These are phyloP conservation scores for Tetraodon nigroviridis DNA, from an alignment of 2,113 vertebrate genomes.

Conservation along the genomic window DNA sequence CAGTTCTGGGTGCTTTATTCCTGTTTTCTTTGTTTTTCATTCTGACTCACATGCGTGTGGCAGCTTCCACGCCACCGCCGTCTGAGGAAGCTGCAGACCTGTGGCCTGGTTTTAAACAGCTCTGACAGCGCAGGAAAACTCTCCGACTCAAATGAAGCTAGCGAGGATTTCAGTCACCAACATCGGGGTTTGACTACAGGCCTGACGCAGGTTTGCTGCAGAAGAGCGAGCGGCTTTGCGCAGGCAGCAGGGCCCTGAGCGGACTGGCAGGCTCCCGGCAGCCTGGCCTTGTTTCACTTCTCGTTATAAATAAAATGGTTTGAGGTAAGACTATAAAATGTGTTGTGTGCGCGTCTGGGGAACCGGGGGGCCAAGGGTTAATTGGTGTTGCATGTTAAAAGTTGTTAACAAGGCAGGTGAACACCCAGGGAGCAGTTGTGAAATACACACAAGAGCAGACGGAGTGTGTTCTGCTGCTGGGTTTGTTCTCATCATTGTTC, in stretches of 20 bases:
- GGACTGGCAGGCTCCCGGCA: neutral
- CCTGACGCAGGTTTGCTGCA: no score
- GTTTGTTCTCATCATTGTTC: neutral
- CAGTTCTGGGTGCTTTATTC: no score
- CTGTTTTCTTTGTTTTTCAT: no score
- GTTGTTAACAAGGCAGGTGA: conserved; percentile 90
- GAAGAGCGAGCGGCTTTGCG: neutral
- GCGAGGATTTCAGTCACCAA: no score
- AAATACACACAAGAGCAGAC: conserved; percentile 21
- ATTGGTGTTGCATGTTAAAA: conserved; percentile 85
- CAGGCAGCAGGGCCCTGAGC: neutral
- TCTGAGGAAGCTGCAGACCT: neutral
- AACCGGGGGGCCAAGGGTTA: conserved; percentile 78
- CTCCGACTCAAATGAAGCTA: no score
- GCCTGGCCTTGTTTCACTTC: conserved; percentile 21
- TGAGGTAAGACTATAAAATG: conserved; percentile 40
- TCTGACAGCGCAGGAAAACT: no score
- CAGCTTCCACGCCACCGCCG: neutral
- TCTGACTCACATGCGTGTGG: no score
- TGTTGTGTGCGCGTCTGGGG: conserved; percentile 27
- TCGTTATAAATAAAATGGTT: conserved; percentile 28
- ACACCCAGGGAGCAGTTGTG: conserved; percentile 84
- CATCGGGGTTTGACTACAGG: neutral
- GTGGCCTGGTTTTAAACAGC: neutral
- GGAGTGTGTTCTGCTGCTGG: neutral